phyloP scores from a whole-genome alignment of 2,797 vertebrate species.

The Manis javanica region DNA sequence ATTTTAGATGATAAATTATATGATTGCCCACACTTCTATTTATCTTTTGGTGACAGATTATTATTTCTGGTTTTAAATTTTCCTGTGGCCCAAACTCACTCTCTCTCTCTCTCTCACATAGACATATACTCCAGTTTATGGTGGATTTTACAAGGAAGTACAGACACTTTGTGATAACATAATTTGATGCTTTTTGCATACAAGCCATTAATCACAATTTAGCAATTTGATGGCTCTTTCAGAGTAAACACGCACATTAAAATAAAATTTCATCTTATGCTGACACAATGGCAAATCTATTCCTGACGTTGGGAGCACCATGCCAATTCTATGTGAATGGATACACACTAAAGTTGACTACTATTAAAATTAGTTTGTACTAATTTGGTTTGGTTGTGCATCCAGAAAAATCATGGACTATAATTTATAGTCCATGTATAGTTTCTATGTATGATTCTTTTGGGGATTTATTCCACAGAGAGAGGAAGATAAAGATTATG shows the following conservation, averaged over 20 bases:
- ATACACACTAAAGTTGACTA: not conserved
- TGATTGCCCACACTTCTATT: constrained; percentile 2
- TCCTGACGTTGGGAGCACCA: not conserved
- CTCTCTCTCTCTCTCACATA: not conserved
- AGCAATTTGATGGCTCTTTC: not conserved
- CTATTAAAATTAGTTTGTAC: not conserved
- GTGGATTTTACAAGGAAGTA: constrained; percentile 30
- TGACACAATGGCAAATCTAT: not conserved
- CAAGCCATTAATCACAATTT: constrained; percentile 6
- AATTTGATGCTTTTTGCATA: not conserved
- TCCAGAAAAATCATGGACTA: not conserved
- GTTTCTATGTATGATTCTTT: not conserved
- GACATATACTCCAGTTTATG: not conserved
- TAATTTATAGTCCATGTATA: not conserved
- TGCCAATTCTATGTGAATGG: not conserved
- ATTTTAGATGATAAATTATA: constrained; percentile 20
- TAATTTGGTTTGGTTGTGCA: not conserved
- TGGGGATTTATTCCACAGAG: not conserved
- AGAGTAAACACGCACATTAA: not conserved
- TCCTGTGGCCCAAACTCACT: not conserved
- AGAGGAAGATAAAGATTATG: not conserved
- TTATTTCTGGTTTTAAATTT: constrained; percentile 22
- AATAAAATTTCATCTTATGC: not conserved
- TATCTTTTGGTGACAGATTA: constrained; percentile 28
- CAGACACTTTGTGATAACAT: not conserved